phyloP scores from a whole-genome alignment of 2,113 vertebrate species.

The Bettongia penicillata region DNA sequence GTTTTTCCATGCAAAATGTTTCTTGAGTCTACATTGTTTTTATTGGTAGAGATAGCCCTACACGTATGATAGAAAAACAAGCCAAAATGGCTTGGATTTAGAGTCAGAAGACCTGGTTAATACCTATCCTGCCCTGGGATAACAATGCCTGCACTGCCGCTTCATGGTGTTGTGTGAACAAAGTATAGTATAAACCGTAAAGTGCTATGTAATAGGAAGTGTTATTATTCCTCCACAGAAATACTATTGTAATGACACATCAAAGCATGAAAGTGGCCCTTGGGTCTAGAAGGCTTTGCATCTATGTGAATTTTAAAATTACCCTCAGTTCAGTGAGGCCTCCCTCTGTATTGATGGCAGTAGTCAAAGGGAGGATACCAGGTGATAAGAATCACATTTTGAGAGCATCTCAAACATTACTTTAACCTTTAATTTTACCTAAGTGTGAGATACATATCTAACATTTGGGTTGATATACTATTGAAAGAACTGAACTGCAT shows the following conservation, averaged over 20 bases:
- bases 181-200: no score
- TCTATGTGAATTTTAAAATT: background rate
- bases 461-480: background rate
- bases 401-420: background rate
- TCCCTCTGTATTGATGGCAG: background rate
- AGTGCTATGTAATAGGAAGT: no score
- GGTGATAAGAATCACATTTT: background rate
- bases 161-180: no score
- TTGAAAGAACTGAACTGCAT: background rate
- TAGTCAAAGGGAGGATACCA: background rate
- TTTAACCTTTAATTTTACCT: background rate
- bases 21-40: no score
- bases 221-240: no score
- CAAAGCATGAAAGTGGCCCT: background rate
- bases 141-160: no score
- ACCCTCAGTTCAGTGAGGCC: background rate
- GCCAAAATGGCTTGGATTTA: no score
- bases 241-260: background rate
- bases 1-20: no score
- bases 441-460: background rate
- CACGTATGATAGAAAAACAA: no score
- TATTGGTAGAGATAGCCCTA: no score
- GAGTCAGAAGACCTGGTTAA: no score
- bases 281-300: background rate
- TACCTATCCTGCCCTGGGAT: no score